A percentile compares a stretch with the other conserved stretches of the same genome.
Evolutionary conservation across 2,888 invertebrate genomes (phyloP).

Genomic region (Hypsopygia costalis): DNA sequence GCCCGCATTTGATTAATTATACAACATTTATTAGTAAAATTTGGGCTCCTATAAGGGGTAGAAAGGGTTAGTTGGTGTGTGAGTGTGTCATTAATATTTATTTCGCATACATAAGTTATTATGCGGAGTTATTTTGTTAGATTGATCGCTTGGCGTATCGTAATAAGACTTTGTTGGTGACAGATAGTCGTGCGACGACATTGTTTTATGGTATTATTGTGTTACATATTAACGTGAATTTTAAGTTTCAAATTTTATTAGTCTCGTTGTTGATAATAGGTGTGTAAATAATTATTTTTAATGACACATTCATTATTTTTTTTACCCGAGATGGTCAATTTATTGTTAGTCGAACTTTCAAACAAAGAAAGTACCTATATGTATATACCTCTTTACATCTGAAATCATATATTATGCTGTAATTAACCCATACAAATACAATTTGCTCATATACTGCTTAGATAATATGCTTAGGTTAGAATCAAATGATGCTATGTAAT

Average conservation of each 20-base stretch:
- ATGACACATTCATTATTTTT: neutral
- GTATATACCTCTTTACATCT: too few relatives aligned
- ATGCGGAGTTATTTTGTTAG: constrained; percentile 20
- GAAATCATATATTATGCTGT: too few relatives aligned
- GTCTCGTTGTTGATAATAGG: too few relatives aligned
- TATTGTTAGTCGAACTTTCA: too few relatives aligned
- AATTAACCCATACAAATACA: too few relatives aligned
- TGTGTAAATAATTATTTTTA: too few relatives aligned
- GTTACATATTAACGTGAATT: neutral
- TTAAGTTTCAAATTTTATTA: too few relatives aligned
- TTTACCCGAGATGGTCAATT: too few relatives aligned
- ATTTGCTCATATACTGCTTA: too few relatives aligned
- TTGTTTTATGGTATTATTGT: constrained; percentile 9
- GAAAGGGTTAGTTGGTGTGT: constrained; percentile 60
- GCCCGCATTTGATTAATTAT: constrained; percentile 73
- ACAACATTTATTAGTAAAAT: constrained; percentile 75
- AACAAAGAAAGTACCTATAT: too few relatives aligned
- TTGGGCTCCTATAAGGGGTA: constrained; percentile 54
- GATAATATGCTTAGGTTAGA: too few relatives aligned
- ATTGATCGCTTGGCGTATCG: constrained; percentile 38
- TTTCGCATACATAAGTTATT: constrained; percentile 62
- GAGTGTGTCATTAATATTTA: constrained; percentile 69
- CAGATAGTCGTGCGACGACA: constrained; percentile 3
- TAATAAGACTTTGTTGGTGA: constrained; percentile 8
- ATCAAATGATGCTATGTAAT: too few relatives aligned